These are phyloP conservation scores for Sisor rabdophorus DNA, from an alignment of 2,113 vertebrate species.

Conservation along the genomic window DNA sequence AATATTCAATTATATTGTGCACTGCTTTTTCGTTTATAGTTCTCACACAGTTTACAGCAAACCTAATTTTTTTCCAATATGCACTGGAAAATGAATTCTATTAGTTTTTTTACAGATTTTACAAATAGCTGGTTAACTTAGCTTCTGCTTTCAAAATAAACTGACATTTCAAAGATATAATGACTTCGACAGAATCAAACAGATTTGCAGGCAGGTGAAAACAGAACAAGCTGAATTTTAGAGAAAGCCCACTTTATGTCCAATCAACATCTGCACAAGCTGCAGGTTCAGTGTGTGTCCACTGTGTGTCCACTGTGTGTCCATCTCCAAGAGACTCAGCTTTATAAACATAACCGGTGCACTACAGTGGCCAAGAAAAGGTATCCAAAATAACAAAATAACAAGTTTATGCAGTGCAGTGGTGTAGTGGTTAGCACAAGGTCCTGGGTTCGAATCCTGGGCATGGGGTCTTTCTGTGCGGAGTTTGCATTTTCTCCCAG, in stretches of 20 bases:
- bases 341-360: conserved; percentile 14
- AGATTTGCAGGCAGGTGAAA: background rate
- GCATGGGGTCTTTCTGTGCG: too few species aligned
- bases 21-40: too few species aligned
- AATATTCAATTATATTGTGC: too few species aligned
- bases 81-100: conserved; percentile 4
- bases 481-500: too few species aligned
- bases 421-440: too few species aligned
- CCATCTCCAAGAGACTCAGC: conserved; percentile 23
- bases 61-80: conserved; percentile 2
- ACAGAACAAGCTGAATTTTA: background rate
- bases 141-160: background rate
- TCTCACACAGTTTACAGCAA: too few species aligned
- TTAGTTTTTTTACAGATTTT: background rate
- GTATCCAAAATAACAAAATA: conserved; percentile 33
- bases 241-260: background rate
- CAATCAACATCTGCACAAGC: conserved; percentile 18
- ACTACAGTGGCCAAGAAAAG: conserved; percentile 26
- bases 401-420: too few species aligned
- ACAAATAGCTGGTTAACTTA: background rate
- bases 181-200: background rate
- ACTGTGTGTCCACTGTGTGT: background rate
- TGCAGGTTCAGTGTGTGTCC: conserved; percentile 3
- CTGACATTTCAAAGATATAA: background rate
- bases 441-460: too few species aligned